Base-by-base conservation (phyloP, 1,140 invertebrate species). In the Teleogryllus occipitalis region DNA sequence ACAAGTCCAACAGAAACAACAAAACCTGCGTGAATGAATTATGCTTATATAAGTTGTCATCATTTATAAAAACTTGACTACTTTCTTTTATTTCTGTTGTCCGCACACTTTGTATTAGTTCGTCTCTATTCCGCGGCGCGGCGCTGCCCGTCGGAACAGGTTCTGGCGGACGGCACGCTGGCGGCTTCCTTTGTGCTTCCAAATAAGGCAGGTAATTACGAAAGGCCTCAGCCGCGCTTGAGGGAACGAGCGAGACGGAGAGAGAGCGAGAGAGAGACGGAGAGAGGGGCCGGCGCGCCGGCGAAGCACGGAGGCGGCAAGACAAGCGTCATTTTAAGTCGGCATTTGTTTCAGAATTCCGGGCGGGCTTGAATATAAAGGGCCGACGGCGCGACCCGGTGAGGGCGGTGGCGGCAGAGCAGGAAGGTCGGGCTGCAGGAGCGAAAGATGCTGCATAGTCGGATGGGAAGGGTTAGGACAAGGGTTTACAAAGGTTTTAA, bases 1-100 rank as follows among this genome's bases (percentile, higher is more conserved):
- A 65, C 54, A 65, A 10, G 10, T 65, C 54, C 54, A 65, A 65
- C 10, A 7, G 54, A 65, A 65, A 18, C 54, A 65, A 65, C 54
- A 65, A 65, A 7, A 65, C 54, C 54, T 65, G 10, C 18, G 54
- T 65, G 54, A 65, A 65, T 65, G 54, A 65, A 65, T 65, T 65
- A 65, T 65, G 54, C 54, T 65, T 65, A 65, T 65, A 65, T 65
- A 65, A 65, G 54, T 65, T 65, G 54, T 65, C 54, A 65, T 65
- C 54, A 65, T 65, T 65, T 65, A 65, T 65, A 65, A 65, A 65
- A 65, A 65, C 54, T 65, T 65, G 10, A 65, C 54, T 65, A 65
- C 54, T 65, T 18, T 65, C 54, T 65, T 65, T 65, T 65, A 65
- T 65, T 65, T 65, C 54, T 65, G 10, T 65, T 65, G 54, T 65